These are phyloP conservation scores for Aplocera efformata DNA, from an alignment of 2,888 invertebrate species.

Conservation along the genomic window DNA sequence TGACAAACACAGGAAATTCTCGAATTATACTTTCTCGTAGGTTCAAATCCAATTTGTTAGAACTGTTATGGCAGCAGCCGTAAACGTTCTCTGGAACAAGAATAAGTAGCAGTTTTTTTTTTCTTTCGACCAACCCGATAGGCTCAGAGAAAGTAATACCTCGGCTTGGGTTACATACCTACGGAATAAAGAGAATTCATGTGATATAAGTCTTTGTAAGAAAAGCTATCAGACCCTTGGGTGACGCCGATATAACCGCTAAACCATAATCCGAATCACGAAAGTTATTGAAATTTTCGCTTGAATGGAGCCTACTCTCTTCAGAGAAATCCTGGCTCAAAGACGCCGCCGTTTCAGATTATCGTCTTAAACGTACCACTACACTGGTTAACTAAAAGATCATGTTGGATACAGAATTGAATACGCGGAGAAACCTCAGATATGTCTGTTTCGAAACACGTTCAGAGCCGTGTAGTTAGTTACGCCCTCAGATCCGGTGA, in stretches of 20 bases:
- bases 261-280: slow-evolving; percentile 66
- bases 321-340: slow-evolving; percentile 6
- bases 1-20: slow-evolving; percentile 32
- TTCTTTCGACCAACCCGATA: slow-evolving; percentile 46
- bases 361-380: slow-evolving; percentile 37
- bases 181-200: slow-evolving; percentile 53
- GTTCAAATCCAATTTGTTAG: slow-evolving; percentile 62
- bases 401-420: slow-evolving; percentile 25
- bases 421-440: slow-evolving; percentile 48
- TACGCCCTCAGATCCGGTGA: slow-evolving; percentile 52
- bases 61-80: slow-evolving; percentile 54
- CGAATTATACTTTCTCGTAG: slow-evolving; percentile 43
- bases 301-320: slow-evolving; percentile 46
- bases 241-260: slow-evolving; percentile 60
- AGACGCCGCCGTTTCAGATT: slow-evolving; percentile 4
- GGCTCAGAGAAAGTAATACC: slow-evolving; percentile 44
- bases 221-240: slow-evolving; percentile 61
- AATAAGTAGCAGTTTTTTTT: slow-evolving; percentile 47
- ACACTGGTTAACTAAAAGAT: slow-evolving; percentile 13
- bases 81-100: slow-evolving; percentile 54
- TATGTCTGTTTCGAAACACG: slow-evolving; percentile 61
- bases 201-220: slow-evolving; percentile 71
- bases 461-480: slow-evolving; percentile 63
- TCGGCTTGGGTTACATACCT: slow-evolving; percentile 51
- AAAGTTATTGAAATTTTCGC: slow-evolving; percentile 71